Percentiles rank a stretch among this genome's conserved stretches.
Conservation (phyloP, 2,888 invertebrate species). For the Chouioia cunea region DNA sequence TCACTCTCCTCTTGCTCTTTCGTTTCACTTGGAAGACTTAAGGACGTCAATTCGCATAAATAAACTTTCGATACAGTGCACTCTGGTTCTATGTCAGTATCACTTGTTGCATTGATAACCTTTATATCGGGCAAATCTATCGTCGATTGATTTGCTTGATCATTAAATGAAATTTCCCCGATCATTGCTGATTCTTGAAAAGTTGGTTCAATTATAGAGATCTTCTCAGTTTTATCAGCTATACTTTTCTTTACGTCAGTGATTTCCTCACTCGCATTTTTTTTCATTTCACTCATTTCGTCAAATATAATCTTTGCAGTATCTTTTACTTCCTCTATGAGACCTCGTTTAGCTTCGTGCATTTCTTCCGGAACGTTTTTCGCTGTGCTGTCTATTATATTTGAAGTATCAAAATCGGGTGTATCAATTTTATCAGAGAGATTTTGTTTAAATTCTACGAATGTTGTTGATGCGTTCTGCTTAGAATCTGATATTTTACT, state of each 20-base stretch:
- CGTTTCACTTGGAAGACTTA: constrained; percentile 22
- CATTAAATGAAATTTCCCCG: neutral
- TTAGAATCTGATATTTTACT: too few species aligned
- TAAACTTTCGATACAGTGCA: neutral
- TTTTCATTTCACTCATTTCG: neutral
- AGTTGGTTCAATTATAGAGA: neutral
- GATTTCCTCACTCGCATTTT: neutral
- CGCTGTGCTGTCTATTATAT: too few species aligned
- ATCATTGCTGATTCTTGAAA: neutral
- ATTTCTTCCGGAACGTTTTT: neutral
- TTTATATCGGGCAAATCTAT: neutral
- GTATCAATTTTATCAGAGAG: neutral
- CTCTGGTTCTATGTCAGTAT: neutral
- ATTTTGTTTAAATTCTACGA: neutral
- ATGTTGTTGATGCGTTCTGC: too few species aligned
- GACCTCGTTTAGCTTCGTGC: neutral
- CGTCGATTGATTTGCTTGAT: neutral
- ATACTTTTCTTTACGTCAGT: neutral
- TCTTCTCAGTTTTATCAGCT: constrained; percentile 11
- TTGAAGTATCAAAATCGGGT: neutral
- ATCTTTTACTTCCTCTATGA: neutral
- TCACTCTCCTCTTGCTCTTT: constrained; percentile 12
- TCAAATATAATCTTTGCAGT: neutral
- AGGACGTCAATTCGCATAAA: constrained; percentile 17
- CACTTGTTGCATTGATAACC: neutral